Evolutionary conservation across 2,113 vertebrate genomes (phyloP).

Genomic region (Xiphorhynchus elegans): DNA sequence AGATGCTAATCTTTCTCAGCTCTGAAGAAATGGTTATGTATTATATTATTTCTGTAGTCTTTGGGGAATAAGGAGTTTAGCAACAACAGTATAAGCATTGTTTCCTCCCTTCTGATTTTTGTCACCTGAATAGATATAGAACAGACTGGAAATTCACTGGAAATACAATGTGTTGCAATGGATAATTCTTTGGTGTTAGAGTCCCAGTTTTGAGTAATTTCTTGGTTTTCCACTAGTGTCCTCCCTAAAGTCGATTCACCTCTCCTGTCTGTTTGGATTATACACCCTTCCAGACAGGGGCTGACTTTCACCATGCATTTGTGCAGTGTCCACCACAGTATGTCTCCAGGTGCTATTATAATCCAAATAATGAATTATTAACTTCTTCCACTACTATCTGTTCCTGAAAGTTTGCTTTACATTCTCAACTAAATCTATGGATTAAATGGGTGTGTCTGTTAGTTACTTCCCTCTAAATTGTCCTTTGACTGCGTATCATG

Average conservation of each 20-base stretch:
- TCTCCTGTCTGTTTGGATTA: background rate
- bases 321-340: background rate
- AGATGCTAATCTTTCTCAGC: background rate
- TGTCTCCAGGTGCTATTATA: background rate
- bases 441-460: background rate
- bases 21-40: background rate
- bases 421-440: background rate
- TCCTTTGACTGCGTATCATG: background rate
- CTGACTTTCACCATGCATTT: background rate
- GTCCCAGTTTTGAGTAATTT: background rate
- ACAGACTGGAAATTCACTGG: background rate
- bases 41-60: background rate
- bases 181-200: background rate
- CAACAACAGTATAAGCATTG: background rate
- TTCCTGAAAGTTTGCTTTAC: background rate
- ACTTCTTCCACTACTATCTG: background rate
- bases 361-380: background rate
- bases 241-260: background rate
- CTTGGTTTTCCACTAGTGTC: background rate
- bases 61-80: background rate
- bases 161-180: background rate
- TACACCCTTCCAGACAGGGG: background rate
- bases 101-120: background rate
- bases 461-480: background rate
- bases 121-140: background rate